These are phyloP conservation scores for Copidosoma aretas DNA, from an alignment of 2,888 invertebrate species.

Conservation along the genomic window DNA sequence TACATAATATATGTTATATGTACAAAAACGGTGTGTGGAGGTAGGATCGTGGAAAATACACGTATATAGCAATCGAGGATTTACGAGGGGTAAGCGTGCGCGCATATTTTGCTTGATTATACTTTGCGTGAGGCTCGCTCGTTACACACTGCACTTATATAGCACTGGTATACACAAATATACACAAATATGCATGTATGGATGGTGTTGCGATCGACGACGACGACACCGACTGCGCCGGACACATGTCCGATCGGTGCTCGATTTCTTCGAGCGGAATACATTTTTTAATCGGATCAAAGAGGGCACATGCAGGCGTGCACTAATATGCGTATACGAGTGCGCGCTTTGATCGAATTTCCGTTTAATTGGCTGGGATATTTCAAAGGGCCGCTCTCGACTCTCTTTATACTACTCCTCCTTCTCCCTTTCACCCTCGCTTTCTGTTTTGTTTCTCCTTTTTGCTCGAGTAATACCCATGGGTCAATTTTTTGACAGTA, in stretches of 20 bases:
- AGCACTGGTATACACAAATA: background rate
- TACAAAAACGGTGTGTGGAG: background rate
- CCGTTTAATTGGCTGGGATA: background rate
- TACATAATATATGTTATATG: too few relatives aligned
- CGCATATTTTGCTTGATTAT: constrained; percentile 26
- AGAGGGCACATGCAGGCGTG: background rate
- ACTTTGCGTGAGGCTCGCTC: constrained; percentile 11
- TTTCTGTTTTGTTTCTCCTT: background rate
- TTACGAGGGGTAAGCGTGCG: constrained; percentile 11
- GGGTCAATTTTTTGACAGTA: background rate
- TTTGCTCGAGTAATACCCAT: background rate
- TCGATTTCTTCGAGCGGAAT: constrained; percentile 24
- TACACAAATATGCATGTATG: background rate
- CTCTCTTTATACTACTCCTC: background rate
- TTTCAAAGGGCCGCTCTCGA: background rate
- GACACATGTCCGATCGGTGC: background rate
- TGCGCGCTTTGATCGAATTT: constrained; percentile 23
- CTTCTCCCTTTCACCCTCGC: too few relatives aligned
- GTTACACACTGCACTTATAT: background rate
- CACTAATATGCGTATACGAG: background rate
- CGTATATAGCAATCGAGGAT: background rate
- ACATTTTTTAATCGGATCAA: constrained; percentile 6
- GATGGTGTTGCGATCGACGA: too few relatives aligned
- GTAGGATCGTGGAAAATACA: background rate
- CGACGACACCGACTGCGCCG: too few relatives aligned